phyloP scores from a whole-genome alignment of 1,140 invertebrate genomes.

The Akabosia matsudoensis region DNA sequence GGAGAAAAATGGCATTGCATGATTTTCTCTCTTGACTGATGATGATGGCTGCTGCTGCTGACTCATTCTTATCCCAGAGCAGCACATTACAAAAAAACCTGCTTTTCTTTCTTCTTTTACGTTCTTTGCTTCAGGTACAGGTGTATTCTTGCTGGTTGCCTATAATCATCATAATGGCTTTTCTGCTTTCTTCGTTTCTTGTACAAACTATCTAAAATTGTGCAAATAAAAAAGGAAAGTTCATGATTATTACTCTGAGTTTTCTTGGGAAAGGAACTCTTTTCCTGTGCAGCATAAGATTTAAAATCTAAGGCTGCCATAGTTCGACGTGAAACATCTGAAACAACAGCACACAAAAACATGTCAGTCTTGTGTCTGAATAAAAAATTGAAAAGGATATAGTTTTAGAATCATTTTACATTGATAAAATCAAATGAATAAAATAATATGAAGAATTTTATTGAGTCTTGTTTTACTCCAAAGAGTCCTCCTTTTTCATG shows the following conservation, averaged over 20 bases:
- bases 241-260: background rate
- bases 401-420: too few species aligned
- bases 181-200: background rate
- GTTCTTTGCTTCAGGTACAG: background rate
- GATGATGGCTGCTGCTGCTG: background rate
- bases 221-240: background rate
- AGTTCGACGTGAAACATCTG: too few species aligned
- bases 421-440: too few species aligned
- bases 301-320: too few species aligned
- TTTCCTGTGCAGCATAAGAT: too few species aligned
- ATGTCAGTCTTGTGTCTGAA: too few species aligned
- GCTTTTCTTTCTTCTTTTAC: background rate
- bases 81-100: background rate
- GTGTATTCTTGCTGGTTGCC: background rate
- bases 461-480: too few species aligned
- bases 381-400: too few species aligned
- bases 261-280: too few species aligned
- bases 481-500: too few species aligned
- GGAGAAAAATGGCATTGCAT: conserved; percentile 9
- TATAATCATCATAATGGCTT: conserved; percentile 14
- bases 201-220: background rate
- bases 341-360: too few species aligned
- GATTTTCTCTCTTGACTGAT: conserved; percentile 9
- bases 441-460: too few species aligned
- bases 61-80: background rate